Evolutionary conservation across 1,140 invertebrate genomes (phyloP), one percentile per base, ranked within the genome.

Genomic region (Ptiloglossa arizonensis): DNA sequence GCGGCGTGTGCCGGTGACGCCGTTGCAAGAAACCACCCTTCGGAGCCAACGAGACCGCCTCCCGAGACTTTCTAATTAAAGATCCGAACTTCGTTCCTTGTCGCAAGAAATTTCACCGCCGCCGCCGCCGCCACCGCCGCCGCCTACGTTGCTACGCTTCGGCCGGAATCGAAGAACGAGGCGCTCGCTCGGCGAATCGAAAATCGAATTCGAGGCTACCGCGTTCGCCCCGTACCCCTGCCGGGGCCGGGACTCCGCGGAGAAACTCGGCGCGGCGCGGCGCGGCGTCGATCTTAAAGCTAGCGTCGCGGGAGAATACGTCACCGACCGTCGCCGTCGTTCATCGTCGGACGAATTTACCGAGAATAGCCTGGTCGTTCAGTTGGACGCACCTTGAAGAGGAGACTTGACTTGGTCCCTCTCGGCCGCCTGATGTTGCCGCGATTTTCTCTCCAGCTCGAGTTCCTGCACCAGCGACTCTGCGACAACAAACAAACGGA

Each of bases 391-490:
- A 97, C 94, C 96, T 90, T 96, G 96, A 80, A 97, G 93, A 38
- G 96, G 96, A 88, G 96, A 96, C 92, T 97, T 97, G 48, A 97
- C 96, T 86, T 93, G 92, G 88, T 97, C 96, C 81, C 96, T 94
- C 88, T 97, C 96, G 85, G 95, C 93, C 54, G 95, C 94, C 83
- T 93, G 93, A 80, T 96, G 96, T 87, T 96, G 96, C 73, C 96
- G 94, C 48, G 95, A 94, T 91, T 97, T 97, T 91, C 96, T 94
- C 89, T 97, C 96, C 94, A 97, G 94, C 92, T 97, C 96, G 83
- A 97, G 94, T 91, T 97, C 96, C 90, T 97, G 96, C 60, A 96
- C 96, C 86, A 97, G 93, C 56, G 96, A 96, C 93, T 97, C 96
- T 97, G 94, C 82, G 94, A 94, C 87, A 89, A 89, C 57, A 87